Conservation (phyloP, 2,113 vertebrate species). For the Hyla sarda region DNA sequence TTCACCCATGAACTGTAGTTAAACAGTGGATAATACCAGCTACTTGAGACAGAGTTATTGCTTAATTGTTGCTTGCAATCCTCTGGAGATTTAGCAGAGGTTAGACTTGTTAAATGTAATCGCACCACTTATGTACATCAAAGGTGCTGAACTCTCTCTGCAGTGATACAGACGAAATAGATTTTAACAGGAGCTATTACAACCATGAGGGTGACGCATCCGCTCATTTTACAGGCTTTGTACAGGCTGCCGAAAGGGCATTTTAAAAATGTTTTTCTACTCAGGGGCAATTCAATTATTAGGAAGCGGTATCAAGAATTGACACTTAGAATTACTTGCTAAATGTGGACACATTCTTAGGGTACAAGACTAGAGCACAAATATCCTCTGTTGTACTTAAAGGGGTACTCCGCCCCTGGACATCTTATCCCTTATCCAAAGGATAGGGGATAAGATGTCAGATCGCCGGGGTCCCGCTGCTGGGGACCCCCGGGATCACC, state of each 20-base stretch:
- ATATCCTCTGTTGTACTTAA: too few relatives aligned
- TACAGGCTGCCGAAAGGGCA: neutral
- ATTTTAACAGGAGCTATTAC: slow-evolving; percentile 5
- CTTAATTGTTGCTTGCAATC: slow-evolving; percentile 50
- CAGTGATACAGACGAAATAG: neutral
- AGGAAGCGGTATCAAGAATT: neutral
- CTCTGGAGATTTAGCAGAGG: slow-evolving; percentile 42
- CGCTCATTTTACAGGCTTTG: neutral
- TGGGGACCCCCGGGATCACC: too few relatives aligned
- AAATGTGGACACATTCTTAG: neutral
- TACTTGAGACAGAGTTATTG: slow-evolving; percentile 26
- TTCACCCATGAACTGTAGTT: slow-evolving; percentile 26
- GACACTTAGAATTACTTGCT: neutral
- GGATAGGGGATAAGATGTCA: too few relatives aligned
- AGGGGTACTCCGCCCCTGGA: too few relatives aligned
- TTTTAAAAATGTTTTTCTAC: neutral
- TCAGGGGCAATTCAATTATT: neutral
- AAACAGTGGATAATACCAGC: slow-evolving; percentile 25
- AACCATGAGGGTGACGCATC: neutral
- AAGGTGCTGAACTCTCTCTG: slow-evolving; percentile 29
- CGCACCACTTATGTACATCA: slow-evolving; percentile 48
- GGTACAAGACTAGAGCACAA: too few relatives aligned
- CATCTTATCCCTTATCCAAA: too few relatives aligned
- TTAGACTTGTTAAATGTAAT: slow-evolving; percentile 51
- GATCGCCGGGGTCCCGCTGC: too few relatives aligned